Base-by-base conservation (phyloP, 2,888 invertebrate species). In the Choristoneura rosaceana region DNA sequence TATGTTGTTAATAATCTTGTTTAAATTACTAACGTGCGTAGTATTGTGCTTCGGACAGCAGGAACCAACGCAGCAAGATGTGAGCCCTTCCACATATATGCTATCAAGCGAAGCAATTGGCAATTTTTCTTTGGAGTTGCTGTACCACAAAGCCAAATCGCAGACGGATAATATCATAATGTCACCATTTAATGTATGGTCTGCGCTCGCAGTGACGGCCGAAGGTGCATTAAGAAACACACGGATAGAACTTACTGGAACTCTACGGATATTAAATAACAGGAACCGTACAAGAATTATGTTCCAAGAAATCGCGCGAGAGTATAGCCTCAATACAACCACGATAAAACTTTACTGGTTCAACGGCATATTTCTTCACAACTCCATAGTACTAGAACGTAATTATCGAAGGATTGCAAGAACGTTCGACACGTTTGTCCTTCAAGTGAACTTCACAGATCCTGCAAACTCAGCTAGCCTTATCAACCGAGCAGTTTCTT, bases 181-280 rank as follows among this genome's bases (percentile, higher is more conserved):
- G 75, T 96, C 96, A 0, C 96, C 96, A 4, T 95, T 96, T 73
- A 95, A 96, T 0, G 89, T 96, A 15, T 96, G 96, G 96, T 95
- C 95, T 0, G 87, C 95, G 0, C 80, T 96, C 60, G 90, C 96
- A 0, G 93, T 96, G 0, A 90, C 96, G 12, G 90, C 95, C 0
- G 96, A 96, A 84, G 96, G 96, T 0, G 95, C 96, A 0, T 74
- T 77, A 0, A 95, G 92, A 0, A 86, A 87, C 5, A 96, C 96
- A 0, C 88, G 92, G 17, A 78, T 74, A 7, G 90, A 96, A 84
- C 83, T 96, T 17, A 92, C 94, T 62, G 81, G 76, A 0, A 91
- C 89, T 0, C 75, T 92, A 5, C 78, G 92, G 45, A 76, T 90
- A 9, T 74, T 79, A 0, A 10, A 9, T 43, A 68, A 76, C 47